Conservation (phyloP, 2,888 invertebrate genomes). For the Yponomeuta cagnagella region DNA sequence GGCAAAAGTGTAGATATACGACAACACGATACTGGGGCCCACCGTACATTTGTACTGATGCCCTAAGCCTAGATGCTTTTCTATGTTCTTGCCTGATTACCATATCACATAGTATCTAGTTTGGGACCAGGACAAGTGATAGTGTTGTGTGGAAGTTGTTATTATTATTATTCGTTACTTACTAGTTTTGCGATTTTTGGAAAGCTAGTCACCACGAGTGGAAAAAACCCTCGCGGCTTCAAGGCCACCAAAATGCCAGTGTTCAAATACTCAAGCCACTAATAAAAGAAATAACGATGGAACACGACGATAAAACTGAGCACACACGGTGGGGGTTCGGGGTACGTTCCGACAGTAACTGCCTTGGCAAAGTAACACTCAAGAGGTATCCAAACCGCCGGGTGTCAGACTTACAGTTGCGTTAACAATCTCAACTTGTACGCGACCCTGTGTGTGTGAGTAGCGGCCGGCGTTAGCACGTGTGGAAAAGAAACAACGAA, state of each 20-base stretch:
- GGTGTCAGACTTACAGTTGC: conserved; percentile 73
- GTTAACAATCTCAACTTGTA: conserved; percentile 72
- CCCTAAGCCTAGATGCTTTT: too few relatives aligned
- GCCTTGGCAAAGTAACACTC: conserved; percentile 6
- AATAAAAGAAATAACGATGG: conserved; percentile 10
- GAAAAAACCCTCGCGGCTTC: too few relatives aligned
- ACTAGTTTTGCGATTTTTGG: too few relatives aligned
- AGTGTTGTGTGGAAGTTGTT: too few relatives aligned
- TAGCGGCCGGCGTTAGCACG: conserved; percentile 55
- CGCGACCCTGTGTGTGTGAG: conserved; percentile 64
- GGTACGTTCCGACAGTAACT: conserved; percentile 2
- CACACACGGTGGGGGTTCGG: background rate
- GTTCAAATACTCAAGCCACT: background rate
- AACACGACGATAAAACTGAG: conserved; percentile 2
- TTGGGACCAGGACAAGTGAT: too few relatives aligned
- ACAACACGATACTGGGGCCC: too few relatives aligned
- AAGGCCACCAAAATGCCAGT: background rate
- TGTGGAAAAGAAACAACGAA: conserved; percentile 67
- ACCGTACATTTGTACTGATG: too few relatives aligned
- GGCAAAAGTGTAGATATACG: too few relatives aligned
- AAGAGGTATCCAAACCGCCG: conserved; percentile 28
- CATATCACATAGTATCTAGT: too few relatives aligned
- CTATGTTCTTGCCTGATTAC: too few relatives aligned
- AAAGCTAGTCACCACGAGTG: too few relatives aligned
- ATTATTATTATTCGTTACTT: too few relatives aligned